These are phyloP conservation scores for Salvelinus sp. DNA, from an alignment of 2,113 vertebrate species.

Conservation along the genomic window DNA sequence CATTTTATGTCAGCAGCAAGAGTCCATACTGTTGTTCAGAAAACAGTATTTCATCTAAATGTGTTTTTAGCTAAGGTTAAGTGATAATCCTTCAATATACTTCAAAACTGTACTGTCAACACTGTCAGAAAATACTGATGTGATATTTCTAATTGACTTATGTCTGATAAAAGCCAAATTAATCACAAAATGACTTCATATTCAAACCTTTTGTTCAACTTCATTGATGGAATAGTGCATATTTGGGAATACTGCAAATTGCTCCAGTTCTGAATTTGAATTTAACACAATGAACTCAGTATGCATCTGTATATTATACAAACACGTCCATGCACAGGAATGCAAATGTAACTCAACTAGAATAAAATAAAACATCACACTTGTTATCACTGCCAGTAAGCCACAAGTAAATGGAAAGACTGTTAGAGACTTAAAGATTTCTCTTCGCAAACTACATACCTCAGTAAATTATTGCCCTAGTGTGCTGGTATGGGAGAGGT, in stretches of 20 bases:
- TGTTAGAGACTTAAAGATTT: conserved; percentile 17
- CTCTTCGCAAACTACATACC: conserved; percentile 27
- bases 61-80: conserved; percentile 2
- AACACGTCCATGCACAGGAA: conserved; percentile 64
- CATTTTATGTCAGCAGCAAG: conserved; percentile 67
- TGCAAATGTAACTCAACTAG: conserved; percentile 60
- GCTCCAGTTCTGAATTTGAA: conserved; percentile 52
- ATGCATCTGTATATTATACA: conserved; percentile 32
- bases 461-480: conserved; percentile 16
- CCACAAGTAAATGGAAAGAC: conserved; percentile 39
- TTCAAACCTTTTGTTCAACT: conserved; percentile 7
- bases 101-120: background rate
- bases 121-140: background rate
- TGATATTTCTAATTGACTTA: background rate
- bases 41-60: conserved; percentile 38
- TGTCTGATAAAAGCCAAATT: background rate
- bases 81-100: background rate
- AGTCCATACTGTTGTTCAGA: conserved; percentile 41
- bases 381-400: conserved; percentile 26
- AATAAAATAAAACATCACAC: conserved; percentile 34
- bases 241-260: conserved; percentile 55
- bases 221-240: conserved; percentile 34
- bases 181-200: background rate
- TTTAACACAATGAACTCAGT: conserved; percentile 10
- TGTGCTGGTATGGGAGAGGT: conserved; percentile 13